Evolutionary conservation across 2,113 vertebrate genomes (phyloP), one percentile per base, ranked within the genome.

Genomic region (Acanthisitta chloris): DNA sequence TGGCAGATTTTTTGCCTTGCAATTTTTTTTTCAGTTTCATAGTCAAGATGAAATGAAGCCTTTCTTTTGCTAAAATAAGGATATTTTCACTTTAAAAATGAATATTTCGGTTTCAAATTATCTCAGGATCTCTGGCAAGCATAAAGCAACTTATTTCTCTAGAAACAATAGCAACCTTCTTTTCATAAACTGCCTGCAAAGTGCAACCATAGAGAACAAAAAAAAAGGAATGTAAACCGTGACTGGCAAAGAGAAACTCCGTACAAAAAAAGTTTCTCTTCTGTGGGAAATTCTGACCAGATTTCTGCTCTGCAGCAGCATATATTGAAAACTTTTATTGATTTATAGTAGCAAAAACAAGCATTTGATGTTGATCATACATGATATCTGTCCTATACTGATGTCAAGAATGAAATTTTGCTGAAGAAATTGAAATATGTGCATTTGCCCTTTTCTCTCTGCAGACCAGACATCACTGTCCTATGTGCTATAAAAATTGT

Each of bases 271-370:
- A 36, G 6, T 45, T 91, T 52, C 5, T 61, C 8, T 82, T 61
- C 38, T 23, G 6, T 45, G 49, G 55, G 48, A 92, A 93, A 77
- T 17, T 85, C 48, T 54, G 31, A 61, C 64, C 28, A 59, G 15
- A 34, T 69, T 85, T 82, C 67, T 90, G 20, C 46, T 94, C 33
- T 74, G 45, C 28, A 85, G 71, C 33, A 87, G 58, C 31, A 70
- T 11, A 14, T 59, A 69, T n/a, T 11, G 5, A 91, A 93, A 90
- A 20, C 1, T 26, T 76, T 21, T 31, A 24, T 66, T 40, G 70
- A 88, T 92, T 90, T 77, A 88, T 40, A 81, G 38, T 31, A 95
- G 48, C 14, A 78, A 48, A 93, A 84, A 83, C 36, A 91, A 94
- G 48, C 19, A 73, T 72, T 92, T 96, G 74, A 85, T 86, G 69